phyloP scores from a whole-genome alignment of 1,140 invertebrate species.

The Zelostemma sp. region DNA sequence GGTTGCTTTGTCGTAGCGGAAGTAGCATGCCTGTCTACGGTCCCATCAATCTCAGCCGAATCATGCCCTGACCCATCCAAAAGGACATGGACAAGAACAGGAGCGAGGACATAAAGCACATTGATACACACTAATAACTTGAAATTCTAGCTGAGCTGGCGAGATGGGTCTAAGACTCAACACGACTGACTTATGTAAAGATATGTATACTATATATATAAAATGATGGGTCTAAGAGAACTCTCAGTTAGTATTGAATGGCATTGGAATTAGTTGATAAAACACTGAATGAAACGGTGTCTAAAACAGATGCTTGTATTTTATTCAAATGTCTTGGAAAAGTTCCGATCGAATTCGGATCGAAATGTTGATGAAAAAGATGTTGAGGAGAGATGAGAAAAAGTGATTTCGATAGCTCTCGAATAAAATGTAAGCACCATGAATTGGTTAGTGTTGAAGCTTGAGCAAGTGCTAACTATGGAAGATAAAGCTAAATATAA shows the following conservation, averaged over 20 bases:
- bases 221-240: constrained; percentile 29
- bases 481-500: constrained; percentile 73
- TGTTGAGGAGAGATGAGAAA: neutral
- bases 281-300: constrained; percentile 62
- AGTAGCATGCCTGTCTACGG: constrained; percentile 69
- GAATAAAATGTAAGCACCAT: constrained; percentile 64
- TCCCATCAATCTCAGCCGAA: constrained; percentile 70
- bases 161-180: constrained; percentile 55
- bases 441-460: constrained; percentile 68
- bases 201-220: constrained; percentile 26
- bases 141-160: constrained; percentile 61
- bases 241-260: constrained; percentile 63
- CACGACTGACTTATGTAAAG: constrained; percentile 47
- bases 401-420: constrained; percentile 48
- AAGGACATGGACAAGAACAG: constrained; percentile 70
- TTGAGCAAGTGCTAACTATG: constrained; percentile 70
- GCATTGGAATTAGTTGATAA: constrained; percentile 62
- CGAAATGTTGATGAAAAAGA: no score
- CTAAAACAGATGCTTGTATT: constrained; percentile 59
- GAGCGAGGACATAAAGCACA: constrained; percentile 71
- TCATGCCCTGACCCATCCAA: constrained; percentile 71
- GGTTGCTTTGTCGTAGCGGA: constrained; percentile 67
- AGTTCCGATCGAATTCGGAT: constrained; percentile 14
- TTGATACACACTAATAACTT: constrained; percentile 70
- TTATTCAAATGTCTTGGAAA: constrained; percentile 66